Conservation (phyloP, 2,113 vertebrate genomes). For the Lagopus leucura region DNA sequence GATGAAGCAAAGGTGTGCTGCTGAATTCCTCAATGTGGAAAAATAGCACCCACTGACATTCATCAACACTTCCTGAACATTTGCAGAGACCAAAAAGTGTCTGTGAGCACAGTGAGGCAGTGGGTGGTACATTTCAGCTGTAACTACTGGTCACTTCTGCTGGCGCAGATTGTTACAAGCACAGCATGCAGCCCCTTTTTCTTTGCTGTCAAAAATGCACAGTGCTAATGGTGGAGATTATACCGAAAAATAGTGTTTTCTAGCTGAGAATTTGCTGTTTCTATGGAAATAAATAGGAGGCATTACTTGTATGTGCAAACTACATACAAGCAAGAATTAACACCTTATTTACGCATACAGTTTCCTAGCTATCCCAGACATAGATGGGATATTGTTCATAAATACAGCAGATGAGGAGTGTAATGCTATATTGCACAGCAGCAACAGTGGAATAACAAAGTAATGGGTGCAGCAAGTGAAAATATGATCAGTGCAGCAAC, state of each 20-base stretch:
- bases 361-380: not conserved
- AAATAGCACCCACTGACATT: not conserved
- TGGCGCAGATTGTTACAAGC: too few species aligned
- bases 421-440: too few species aligned
- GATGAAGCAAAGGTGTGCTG: not conserved
- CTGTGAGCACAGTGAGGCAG: too few species aligned
- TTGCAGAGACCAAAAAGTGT: too few species aligned
- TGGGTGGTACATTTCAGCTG: not conserved
- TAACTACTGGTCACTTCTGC: too few species aligned
- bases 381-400: fast-evolving
- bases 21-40: not conserved
- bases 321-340: not conserved
- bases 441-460: too few species aligned
- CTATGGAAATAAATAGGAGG: not conserved
- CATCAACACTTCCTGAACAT: not conserved
- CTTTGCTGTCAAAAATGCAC: not conserved
- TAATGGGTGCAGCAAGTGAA: too few species aligned
- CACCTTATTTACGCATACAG: too few species aligned
- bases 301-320: not conserved
- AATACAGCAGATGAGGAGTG: not conserved
- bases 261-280: not conserved
- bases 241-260: not conserved
- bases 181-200: too few species aligned
- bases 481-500: too few species aligned
- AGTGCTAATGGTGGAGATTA: not conserved